phyloP scores from a whole-genome alignment of 1,140 invertebrate species.

The Calephelis virginiensis region DNA sequence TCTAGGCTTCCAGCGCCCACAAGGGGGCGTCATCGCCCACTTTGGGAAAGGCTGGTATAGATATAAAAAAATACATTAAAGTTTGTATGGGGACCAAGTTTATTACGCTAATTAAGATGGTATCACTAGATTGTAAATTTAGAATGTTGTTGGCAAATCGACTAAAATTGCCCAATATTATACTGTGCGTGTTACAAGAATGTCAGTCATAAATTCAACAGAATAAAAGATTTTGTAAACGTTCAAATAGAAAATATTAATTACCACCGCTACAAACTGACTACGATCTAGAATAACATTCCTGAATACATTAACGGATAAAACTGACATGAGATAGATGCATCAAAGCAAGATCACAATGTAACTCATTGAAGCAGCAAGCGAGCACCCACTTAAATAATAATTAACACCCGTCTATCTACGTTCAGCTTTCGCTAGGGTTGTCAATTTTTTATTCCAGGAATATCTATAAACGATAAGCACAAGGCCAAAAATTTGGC shows the following conservation, averaged over 20 bases:
- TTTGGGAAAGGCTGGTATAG: too few relatives aligned
- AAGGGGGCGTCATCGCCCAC: too few relatives aligned
- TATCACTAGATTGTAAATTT: too few relatives aligned
- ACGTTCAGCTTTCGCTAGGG: constrained; percentile 36
- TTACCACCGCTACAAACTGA: constrained; percentile 16
- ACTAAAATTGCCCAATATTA: too few relatives aligned
- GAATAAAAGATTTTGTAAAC: neutral
- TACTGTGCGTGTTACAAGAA: neutral
- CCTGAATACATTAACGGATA: neutral
- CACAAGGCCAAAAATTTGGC: too few relatives aligned
- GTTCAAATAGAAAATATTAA: constrained; percentile 20
- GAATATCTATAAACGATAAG: too few relatives aligned
- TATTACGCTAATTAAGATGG: too few relatives aligned
- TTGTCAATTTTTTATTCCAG: constrained; percentile 13
- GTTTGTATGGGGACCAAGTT: too few relatives aligned
- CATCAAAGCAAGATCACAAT: constrained; percentile 27
- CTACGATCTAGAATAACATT: constrained; percentile 7
- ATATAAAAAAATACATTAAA: too few relatives aligned
- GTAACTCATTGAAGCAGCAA: constrained; percentile 32
- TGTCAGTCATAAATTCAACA: neutral
- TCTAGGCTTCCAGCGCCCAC: too few relatives aligned
- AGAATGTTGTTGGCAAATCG: too few relatives aligned
- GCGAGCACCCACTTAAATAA: constrained; percentile 48
- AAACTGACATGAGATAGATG: constrained; percentile 12
- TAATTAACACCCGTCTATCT: constrained; percentile 56